A percentile compares a stretch with the other conserved stretches of the same genome.
Evolutionary conservation across 2,888 invertebrate species (phyloP).

Genomic region (Idaea biselata): DNA sequence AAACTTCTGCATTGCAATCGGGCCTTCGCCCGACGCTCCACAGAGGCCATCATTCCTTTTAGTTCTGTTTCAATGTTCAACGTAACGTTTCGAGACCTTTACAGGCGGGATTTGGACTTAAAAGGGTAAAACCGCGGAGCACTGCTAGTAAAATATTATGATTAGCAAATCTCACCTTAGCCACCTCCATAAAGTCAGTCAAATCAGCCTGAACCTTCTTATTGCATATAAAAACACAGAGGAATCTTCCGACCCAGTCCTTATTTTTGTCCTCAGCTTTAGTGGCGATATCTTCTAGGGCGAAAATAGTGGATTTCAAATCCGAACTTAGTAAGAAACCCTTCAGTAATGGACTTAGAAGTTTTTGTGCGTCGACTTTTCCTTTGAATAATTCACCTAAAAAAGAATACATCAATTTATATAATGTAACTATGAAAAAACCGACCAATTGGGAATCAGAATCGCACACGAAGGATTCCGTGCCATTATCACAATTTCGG

Average conservation of each 20-base stretch:
- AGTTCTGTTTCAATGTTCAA: too few relatives aligned
- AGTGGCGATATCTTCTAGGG: conserved; percentile 69
- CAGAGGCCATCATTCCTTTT: too few relatives aligned
- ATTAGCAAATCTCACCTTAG: conserved; percentile 54
- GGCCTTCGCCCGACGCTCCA: too few relatives aligned
- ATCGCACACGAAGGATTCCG: too few relatives aligned
- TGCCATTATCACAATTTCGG: too few relatives aligned
- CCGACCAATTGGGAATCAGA: too few relatives aligned
- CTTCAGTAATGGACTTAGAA: conserved; percentile 70
- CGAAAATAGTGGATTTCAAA: conserved; percentile 62
- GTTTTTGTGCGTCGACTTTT: conserved; percentile 69
- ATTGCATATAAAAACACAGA: conserved; percentile 70
- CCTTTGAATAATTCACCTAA: conserved; percentile 72
- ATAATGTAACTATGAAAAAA: too few relatives aligned
- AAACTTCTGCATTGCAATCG: too few relatives aligned
- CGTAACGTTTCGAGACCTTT: too few relatives aligned
- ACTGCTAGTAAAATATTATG: too few relatives aligned
- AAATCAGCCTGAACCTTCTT: conserved; percentile 65
- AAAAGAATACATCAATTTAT: background rate
- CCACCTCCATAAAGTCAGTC: conserved; percentile 55
- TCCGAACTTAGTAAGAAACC: conserved; percentile 73
- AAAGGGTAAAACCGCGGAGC: too few relatives aligned
- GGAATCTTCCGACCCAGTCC: conserved; percentile 80
- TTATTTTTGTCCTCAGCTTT: conserved; percentile 65
- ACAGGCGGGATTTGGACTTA: too few relatives aligned